Base-by-base conservation (phyloP, 2,113 vertebrate genomes). In the Tympanuchus pallidicinctus region DNA sequence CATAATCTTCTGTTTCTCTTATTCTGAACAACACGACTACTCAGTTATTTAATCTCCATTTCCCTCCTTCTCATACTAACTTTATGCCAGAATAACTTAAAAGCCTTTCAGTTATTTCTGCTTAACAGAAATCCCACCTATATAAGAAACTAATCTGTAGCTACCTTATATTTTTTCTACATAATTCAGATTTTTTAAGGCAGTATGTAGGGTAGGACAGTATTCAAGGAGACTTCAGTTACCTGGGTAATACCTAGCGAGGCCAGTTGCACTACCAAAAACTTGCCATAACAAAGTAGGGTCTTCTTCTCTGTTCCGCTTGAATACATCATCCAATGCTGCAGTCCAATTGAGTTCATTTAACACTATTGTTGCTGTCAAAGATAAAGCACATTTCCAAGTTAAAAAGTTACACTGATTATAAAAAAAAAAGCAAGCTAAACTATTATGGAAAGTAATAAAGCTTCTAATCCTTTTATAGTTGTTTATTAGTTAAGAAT, bases 301-400 rank as follows among this genome's bases (percentile, higher is more conserved):
- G 82, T 99, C 99, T 81, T 99, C 99, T 21, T 99, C 99, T 85
- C 98, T 97, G 97, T 99, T 99, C 92, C 97, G 96, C 96, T 98
- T 99, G 96, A 99, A 99, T 28, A 99, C 98, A 2, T 99, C 98
- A 57, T 99, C 98, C 97, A 99, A 76, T 0, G 98, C 98, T 60
- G 98, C 98, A 0, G 99, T 99, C 99, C 99, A 99, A 92, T 99
- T 99, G 57, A 99, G 98, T 86, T 99, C 99, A 86, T 99, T 99
- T 90, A 99, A 93, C 88, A 99, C 99, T 20, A 99, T 99, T 0
- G 99, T 99, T 79, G 99, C 99, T 97, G 95, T 20, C 93, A 92
- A 82, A 85, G n/a, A 70, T 4, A 78, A 89, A 93, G 84, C 10
- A 65, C 5, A 59, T 4, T n/a, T 64, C 30, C 24, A 1, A 34